phyloP scores from a whole-genome alignment of 2,888 invertebrate species.

The Keiferia lycopersicella region DNA sequence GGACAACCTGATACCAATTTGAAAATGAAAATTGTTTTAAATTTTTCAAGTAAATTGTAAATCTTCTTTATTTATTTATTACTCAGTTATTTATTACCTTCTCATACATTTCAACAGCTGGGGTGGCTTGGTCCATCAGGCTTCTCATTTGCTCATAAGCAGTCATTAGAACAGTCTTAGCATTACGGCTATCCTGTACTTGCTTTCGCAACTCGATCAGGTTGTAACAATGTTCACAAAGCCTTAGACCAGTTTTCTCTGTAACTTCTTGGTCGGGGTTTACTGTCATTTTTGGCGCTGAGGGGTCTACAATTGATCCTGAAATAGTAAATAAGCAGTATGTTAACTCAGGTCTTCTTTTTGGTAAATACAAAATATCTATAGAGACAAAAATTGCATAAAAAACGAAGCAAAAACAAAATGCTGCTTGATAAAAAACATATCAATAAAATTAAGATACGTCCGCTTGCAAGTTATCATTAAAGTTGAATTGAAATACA shows the following conservation, averaged over 20 bases:
- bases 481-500: too few relatives aligned
- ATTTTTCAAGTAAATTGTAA: too few relatives aligned
- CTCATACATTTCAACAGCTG: constrained; percentile 84
- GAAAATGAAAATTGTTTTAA: too few relatives aligned
- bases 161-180: constrained; percentile 89
- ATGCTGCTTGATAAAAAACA: too few relatives aligned
- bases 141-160: constrained; percentile 91
- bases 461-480: too few relatives aligned
- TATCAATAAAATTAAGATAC: too few relatives aligned
- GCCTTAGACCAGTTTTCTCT: constrained; percentile 83
- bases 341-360: too few relatives aligned
- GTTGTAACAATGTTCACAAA: constrained; percentile 89
- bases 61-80: too few relatives aligned
- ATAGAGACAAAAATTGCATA: too few relatives aligned
- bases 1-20: too few relatives aligned
- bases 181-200: constrained; percentile 90
- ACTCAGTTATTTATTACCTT: constrained; percentile 78
- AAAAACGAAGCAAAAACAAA: too few relatives aligned
- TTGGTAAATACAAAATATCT: too few relatives aligned
- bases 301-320: constrained; percentile 76
- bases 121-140: constrained; percentile 87
- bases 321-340: constrained; percentile 27
- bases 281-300: constrained; percentile 51
- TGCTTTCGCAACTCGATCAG: constrained; percentile 89
- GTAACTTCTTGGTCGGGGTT: constrained; percentile 60